These are phyloP conservation scores for Neoarius graeffei DNA, from an alignment of 2,113 vertebrate genomes.

Conservation along the genomic window DNA sequence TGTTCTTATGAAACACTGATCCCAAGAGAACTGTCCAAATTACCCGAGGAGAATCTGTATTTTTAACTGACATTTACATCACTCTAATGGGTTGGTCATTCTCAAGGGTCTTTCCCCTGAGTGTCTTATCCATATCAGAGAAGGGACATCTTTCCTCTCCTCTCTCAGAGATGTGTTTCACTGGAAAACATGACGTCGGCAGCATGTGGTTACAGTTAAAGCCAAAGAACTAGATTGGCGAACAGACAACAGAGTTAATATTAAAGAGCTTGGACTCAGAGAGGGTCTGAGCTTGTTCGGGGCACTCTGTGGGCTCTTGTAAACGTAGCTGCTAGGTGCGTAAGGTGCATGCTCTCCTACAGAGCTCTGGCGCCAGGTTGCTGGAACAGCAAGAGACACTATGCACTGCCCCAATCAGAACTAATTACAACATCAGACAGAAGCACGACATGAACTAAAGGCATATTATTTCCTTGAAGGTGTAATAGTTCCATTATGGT, in stretches of 20 bases:
- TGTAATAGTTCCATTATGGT: neutral
- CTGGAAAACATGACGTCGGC: slow-evolving; percentile 53
- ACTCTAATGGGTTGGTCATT: slow-evolving; percentile 4
- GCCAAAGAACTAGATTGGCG: slow-evolving; percentile 37
- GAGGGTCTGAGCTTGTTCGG: slow-evolving; percentile 32
- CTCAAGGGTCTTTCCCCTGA: slow-evolving; percentile 4
- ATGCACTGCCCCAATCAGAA: slow-evolving; percentile 27
- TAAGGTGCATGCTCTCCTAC: slow-evolving; percentile 21
- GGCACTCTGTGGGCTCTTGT: slow-evolving; percentile 39
- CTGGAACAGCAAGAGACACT: slow-evolving; percentile 1
- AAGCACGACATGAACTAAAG: neutral
- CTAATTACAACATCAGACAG: slow-evolving; percentile 2
- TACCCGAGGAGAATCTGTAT: slow-evolving; percentile 8
- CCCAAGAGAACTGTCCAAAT: neutral
- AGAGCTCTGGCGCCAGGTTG: slow-evolving; percentile 11
- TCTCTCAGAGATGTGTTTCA: slow-evolving; percentile 34
- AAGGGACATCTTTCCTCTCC: slow-evolving; percentile 8
- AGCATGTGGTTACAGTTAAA: slow-evolving; percentile 53
- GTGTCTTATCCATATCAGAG: slow-evolving; percentile 17
- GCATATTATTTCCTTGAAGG: neutral
- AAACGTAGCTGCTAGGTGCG: slow-evolving; percentile 11
- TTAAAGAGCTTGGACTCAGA: slow-evolving; percentile 24
- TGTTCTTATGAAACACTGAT: slow-evolving; percentile 17
- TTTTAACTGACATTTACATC: slow-evolving; percentile 47
- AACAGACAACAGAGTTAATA: slow-evolving; percentile 31